A percentile compares a stretch with the other conserved stretches of the same genome.
Evolutionary conservation across 2,113 vertebrate genomes (phyloP).

Genomic region (Aspidoscelis tigris): DNA sequence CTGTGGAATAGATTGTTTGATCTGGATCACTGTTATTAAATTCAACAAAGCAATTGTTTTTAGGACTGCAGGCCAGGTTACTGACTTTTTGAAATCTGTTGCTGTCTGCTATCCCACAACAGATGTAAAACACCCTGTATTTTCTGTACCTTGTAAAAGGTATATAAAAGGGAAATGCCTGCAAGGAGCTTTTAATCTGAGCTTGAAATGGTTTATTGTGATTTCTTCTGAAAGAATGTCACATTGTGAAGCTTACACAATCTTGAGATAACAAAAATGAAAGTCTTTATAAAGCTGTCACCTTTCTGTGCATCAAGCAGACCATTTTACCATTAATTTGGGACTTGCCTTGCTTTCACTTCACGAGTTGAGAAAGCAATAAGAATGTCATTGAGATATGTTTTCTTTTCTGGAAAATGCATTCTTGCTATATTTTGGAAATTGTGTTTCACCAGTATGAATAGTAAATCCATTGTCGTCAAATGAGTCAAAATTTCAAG

Average conservation of each 20-base stretch:
- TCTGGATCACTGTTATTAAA: no score
- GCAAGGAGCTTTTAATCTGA: slow-evolving; percentile 23
- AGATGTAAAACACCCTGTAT: slow-evolving; percentile 20
- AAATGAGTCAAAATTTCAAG: slow-evolving; percentile 5
- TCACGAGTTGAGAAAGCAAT: slow-evolving; percentile 44
- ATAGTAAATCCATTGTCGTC: slow-evolving; percentile 7
- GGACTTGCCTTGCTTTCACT: slow-evolving; percentile 37
- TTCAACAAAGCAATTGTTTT: no score
- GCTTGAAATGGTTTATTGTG: slow-evolving; percentile 15
- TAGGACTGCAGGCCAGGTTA: background rate
- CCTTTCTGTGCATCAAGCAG: slow-evolving; percentile 46
- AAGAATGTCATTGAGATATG: slow-evolving; percentile 42
- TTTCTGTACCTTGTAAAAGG: background rate
- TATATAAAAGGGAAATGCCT: slow-evolving; percentile 3
- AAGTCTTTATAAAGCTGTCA: slow-evolving; percentile 26
- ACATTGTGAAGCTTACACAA: slow-evolving; percentile 16
- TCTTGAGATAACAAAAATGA: slow-evolving; percentile 29
- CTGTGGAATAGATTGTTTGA: no score
- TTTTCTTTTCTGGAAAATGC: slow-evolving; percentile 38
- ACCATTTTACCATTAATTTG: slow-evolving; percentile 42
- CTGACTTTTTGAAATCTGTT: background rate
- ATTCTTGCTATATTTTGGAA: slow-evolving; percentile 38
- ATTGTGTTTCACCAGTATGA: background rate
- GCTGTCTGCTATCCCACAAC: background rate
- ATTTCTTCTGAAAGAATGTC: slow-evolving; percentile 4